phyloP scores from a whole-genome alignment of 2,113 vertebrate species.

The Festucalex cinctus region DNA sequence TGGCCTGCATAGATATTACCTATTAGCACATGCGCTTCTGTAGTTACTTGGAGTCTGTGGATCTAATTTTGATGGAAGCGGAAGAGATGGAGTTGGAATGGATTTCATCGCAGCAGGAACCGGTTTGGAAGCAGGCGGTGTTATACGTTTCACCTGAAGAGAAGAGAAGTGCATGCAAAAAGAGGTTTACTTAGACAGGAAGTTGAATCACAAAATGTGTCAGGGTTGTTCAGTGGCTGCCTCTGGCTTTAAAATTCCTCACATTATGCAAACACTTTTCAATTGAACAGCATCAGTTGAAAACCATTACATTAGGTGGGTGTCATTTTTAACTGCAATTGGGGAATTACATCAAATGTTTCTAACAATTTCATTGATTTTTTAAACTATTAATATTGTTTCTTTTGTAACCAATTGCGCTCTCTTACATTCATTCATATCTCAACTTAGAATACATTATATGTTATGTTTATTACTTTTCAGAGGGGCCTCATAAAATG shows the following conservation, averaged over 20 bases:
- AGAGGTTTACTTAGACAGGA: slow-evolving; percentile 4
- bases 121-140: slow-evolving; percentile 63
- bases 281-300: background rate
- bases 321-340: background rate
- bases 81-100: slow-evolving; percentile 62
- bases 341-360: background rate
- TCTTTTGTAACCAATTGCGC: background rate
- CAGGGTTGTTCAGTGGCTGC: background rate
- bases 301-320: too few relatives aligned
- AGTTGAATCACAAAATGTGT: background rate
- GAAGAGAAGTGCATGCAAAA: background rate
- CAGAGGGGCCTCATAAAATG: too few relatives aligned
- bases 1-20: slow-evolving; percentile 47
- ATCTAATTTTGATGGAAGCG: slow-evolving; percentile 49
- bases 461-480: too few relatives aligned
- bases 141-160: slow-evolving; percentile 64
- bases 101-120: slow-evolving; percentile 47
- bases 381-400: background rate
- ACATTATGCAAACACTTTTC: background rate
- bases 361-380: background rate
- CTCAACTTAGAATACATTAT: too few relatives aligned
- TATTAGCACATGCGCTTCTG: slow-evolving; percentile 67
- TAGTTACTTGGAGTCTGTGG: slow-evolving; percentile 77
- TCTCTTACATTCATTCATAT: too few relatives aligned
- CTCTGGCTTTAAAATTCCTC: background rate